phyloP scores from a whole-genome alignment of 2,113 vertebrate genomes.

The Dendrocopos noguchii region DNA sequence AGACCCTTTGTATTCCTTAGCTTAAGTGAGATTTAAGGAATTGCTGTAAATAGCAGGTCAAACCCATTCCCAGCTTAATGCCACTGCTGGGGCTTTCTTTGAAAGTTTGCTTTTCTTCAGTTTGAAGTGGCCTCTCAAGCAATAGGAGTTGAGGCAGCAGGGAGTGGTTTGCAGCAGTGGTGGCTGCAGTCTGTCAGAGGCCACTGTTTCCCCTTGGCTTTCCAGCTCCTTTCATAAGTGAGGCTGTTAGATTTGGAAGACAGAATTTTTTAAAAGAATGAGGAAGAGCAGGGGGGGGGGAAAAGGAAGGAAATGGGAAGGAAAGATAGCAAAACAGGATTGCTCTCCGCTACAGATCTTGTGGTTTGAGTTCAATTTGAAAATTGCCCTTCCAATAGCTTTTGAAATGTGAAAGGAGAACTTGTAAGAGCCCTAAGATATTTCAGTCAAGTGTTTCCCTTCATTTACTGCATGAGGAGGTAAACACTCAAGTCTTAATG shows the following conservation, averaged over 20 bases:
- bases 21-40: neutral
- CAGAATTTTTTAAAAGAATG: neutral
- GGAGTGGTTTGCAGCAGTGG: neutral
- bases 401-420: neutral
- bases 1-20: neutral
- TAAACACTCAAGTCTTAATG: neutral
- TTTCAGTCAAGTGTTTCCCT: neutral
- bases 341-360: neutral
- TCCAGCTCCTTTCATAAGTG: neutral
- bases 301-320: neutral
- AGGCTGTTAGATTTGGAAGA: neutral
- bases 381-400: neutral
- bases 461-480: neutral
- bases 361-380: neutral
- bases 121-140: conserved; percentile 31
- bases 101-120: conserved; percentile 28
- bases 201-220: neutral
- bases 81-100: neutral
- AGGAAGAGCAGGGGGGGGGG: neutral
- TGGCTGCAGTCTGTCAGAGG: neutral
- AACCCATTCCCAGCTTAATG: neutral
- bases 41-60: neutral
- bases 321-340: neutral
- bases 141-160: neutral
- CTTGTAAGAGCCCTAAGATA: neutral